Percentiles rank a stretch among this genome's conserved stretches.
Conservation (phyloP, 2,888 invertebrate species). For the Cetonia aurata region DNA sequence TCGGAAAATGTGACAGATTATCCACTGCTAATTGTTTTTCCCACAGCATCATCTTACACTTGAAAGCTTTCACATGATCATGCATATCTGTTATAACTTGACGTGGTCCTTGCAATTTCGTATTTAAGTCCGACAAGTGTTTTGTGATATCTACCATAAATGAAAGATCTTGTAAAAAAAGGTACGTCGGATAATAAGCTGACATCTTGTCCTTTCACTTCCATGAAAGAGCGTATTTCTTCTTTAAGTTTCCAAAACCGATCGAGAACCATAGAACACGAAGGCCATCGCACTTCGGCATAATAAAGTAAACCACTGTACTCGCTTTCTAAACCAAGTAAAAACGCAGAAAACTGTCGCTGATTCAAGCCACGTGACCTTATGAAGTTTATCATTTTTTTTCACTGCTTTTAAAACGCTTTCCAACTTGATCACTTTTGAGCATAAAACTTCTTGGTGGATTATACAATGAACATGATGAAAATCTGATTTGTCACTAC, state of each 20-base stretch:
- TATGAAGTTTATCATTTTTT: slow-evolving; percentile 12
- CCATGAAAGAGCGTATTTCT: slow-evolving; percentile 8
- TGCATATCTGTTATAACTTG: slow-evolving; percentile 17
- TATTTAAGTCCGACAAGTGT: slow-evolving; percentile 23
- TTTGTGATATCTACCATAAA: slow-evolving; percentile 9
- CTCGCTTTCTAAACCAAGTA: too few relatives aligned
- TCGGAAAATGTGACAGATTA: slow-evolving; percentile 36
- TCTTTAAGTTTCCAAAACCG: neutral
- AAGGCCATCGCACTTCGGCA: slow-evolving; percentile 1
- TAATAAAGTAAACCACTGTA: neutral
- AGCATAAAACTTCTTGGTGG: slow-evolving; percentile 19
- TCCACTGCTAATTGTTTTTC: slow-evolving; percentile 26
- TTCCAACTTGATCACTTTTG: slow-evolving; percentile 13
- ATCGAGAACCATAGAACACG: neutral
- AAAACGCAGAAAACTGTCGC: slow-evolving; percentile 14
- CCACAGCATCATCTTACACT: slow-evolving; percentile 19
- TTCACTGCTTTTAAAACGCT: neutral
- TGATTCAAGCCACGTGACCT: slow-evolving; percentile 9
- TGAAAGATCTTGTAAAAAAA: neutral
- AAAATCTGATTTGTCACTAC: slow-evolving; percentile 8
- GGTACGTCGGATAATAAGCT: too few relatives aligned
- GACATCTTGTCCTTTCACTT: slow-evolving; percentile 1
- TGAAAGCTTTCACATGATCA: slow-evolving; percentile 15
- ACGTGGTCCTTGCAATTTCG: slow-evolving; percentile 7
- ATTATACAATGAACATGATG: slow-evolving; percentile 14